Base-by-base conservation (phyloP, 2,113 vertebrate species). In the Taurulus bubalis region DNA sequence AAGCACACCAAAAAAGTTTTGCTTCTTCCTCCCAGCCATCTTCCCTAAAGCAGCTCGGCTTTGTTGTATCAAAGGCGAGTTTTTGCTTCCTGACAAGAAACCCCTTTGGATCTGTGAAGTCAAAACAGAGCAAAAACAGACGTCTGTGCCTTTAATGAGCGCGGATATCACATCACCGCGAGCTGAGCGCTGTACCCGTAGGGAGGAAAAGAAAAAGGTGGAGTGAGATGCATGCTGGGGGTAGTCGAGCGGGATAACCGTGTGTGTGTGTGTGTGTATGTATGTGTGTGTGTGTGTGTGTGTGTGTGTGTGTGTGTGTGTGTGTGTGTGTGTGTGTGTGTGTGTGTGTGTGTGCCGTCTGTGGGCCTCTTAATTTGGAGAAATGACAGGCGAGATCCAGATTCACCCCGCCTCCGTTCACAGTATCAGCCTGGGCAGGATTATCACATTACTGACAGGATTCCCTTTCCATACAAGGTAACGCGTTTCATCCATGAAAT, bases 381-480 rank as follows among this genome's bases (percentile, higher is more conserved):
- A 76, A 73, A 74, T 81, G 69, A 75, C 58, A 74, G 58, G 14
- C 56, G 2, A 82, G 77, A 40, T 72, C 73, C 38, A 71, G 70
- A 79, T 76, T 80, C 28, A 75, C 7, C 14, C 6, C 30, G 40
- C 76, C 63, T 79, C 58, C 3, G 4, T 62, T 82, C 68, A 70
- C 70, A 80, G 80, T 53, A 16, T 85, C 74, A 86, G 75, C 80
- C 71, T 76, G 59, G 9, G 51, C 76, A 40, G 76, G 73, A 88
- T 89, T 90, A 87, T 86, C 75, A 63, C 74, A 90, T 89, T 80
- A 83, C 85, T 74, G 83, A 80, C 75, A 89, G 86, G 72, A 80
- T 87, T 90, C 79, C 79, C 80, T 75, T 40, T 82, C 79, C 82
- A 79, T 71, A 89, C 77, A 88, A 83, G 82, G 84, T 66, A 79